Evolutionary conservation across 2,888 invertebrate genomes (phyloP).

Genomic region (Yponomeuta sedellus): DNA sequence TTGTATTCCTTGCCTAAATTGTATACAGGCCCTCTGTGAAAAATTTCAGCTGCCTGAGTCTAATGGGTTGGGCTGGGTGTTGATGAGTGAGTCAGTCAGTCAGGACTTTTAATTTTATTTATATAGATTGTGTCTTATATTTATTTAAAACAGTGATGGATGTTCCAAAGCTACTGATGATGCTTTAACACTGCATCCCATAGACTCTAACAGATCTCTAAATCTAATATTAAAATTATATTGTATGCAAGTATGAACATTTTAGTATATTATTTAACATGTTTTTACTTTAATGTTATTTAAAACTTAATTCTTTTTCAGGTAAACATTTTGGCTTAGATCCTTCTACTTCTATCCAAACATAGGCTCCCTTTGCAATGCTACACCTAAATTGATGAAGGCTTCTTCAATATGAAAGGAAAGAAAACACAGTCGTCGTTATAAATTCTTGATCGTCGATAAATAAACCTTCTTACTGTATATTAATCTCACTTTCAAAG

Average conservation of each 20-base stretch:
- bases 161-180: too few species aligned
- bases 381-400: not conserved
- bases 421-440: not conserved
- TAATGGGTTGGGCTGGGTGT: too few species aligned
- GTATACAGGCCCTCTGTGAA: too few species aligned
- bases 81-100: too few species aligned
- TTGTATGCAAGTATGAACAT: not conserved
- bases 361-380: not conserved
- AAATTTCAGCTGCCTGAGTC: too few species aligned
- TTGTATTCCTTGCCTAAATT: too few species aligned
- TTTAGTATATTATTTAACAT: not conserved
- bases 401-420: not conserved
- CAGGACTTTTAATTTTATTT: too few species aligned
- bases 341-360: not conserved
- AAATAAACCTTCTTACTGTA: not conserved
- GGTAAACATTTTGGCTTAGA: not conserved
- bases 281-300: not conserved
- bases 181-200: too few species aligned
- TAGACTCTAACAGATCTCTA: not conserved
- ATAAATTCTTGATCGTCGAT: not conserved
- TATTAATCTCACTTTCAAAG: not conserved
- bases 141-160: too few species aligned
- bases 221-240: not conserved
- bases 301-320: not conserved
- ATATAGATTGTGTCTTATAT: too few species aligned